A percentile compares a stretch with the other conserved stretches of the same genome.
phyloP scores from a whole-genome alignment of 1,140 invertebrate genomes.

The Rhopalosiphum padi region DNA sequence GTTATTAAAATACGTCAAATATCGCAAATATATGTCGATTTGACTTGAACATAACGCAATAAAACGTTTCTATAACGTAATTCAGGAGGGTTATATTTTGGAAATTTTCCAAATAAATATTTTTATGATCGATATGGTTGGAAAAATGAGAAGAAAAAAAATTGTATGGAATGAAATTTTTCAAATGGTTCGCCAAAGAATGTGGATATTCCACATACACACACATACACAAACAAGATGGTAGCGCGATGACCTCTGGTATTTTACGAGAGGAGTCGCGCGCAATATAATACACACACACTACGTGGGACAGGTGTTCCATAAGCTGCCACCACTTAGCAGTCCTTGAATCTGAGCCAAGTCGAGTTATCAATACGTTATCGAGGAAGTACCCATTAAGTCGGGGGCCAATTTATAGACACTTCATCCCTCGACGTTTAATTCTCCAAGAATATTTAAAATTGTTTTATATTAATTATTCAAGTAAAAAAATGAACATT shows the following conservation, averaged over 20 bases:
- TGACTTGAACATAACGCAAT: background rate
- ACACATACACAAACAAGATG: slow-evolving; percentile 52
- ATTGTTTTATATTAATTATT: background rate
- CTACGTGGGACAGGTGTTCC: slow-evolving; percentile 52
- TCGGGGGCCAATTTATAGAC: slow-evolving; percentile 11
- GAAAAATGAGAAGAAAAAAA: slow-evolving; percentile 37
- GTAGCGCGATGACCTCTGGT: slow-evolving; percentile 57
- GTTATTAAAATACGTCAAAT: background rate
- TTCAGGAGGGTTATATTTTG: slow-evolving; percentile 14
- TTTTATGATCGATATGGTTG: slow-evolving; percentile 32
- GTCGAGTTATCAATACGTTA: slow-evolving; percentile 40
- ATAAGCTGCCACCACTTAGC: slow-evolving; percentile 54
- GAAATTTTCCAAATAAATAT: slow-evolving; percentile 50
- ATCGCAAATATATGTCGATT: background rate
- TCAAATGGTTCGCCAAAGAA: slow-evolving; percentile 57
- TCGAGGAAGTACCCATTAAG: slow-evolving; percentile 40
- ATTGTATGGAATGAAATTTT: slow-evolving; percentile 49
- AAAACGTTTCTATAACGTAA: background rate
- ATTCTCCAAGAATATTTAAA: background rate
- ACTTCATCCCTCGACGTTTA: background rate
- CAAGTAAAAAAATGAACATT: background rate
- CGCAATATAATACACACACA: slow-evolving; percentile 27
- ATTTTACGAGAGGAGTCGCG: slow-evolving; percentile 57
- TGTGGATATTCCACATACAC: slow-evolving; percentile 57
- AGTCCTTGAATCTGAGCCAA: slow-evolving; percentile 56